Base-by-base conservation (phyloP, 1,140 invertebrate species). In the Oreohelix idahoensis region DNA sequence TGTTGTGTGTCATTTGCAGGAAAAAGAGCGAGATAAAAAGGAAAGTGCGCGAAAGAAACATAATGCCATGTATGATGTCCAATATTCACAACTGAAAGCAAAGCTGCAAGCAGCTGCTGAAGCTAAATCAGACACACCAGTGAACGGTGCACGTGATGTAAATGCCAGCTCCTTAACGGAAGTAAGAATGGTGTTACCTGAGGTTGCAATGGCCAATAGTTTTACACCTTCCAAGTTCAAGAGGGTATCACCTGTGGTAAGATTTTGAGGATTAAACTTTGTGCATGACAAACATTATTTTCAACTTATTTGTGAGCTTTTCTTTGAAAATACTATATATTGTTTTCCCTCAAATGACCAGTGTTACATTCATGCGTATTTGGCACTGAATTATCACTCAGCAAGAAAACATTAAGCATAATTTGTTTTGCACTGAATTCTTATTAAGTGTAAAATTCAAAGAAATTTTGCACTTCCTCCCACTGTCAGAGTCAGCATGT, bases 11-110 rank as follows among this genome's bases (percentile, higher is more conserved):
- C 63, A 66, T 66, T 66, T 32, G 29, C 63, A 76, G 74, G 74
- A 76, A 49, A 76, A 76, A n/a, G 74, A 76, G 36, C 38, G 74
- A 76, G 74, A 76, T 53, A 76, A 76, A 51, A 76, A 53, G 42
- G 45, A 53, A 35, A 45, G 20, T 39, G 74, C 45, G 5, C 38
- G 45, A 23, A 76, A 76, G 15, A 76, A 76, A 49, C 74, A 76
- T 32, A 76, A 76, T 76, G 74, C 74, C 13, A 35, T 76, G 45
- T 76, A 76, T 35, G 74, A 76, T 35, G 26, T 76, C 45, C 10
- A 1, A 8, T 66, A 32, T 17, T 11, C 5, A 66, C 63, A 66
- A 35, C 23, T 66, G 63, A 66, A 66, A 66, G 63, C 63, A 66
- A 66, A 66, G 29, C 63, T 66, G 32, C 29, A 32, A 66, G 63